These are phyloP conservation scores for Plutella xylostella DNA, from an alignment of 2,888 invertebrate genomes.

Conservation along the genomic window DNA sequence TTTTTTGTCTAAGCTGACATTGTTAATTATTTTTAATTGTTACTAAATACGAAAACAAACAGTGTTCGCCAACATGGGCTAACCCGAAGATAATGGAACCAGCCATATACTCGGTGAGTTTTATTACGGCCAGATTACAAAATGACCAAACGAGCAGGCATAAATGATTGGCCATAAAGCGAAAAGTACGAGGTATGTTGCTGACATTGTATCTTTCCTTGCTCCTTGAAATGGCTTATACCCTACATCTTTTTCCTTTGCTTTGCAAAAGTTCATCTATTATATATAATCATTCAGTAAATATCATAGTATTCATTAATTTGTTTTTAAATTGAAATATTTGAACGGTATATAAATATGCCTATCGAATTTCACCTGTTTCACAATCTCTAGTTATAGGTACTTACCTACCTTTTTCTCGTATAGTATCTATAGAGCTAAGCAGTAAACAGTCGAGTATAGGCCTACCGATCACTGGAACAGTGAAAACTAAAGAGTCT, in stretches of 20 bases:
- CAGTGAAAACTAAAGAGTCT: slow-evolving; percentile 13
- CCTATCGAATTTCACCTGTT: no score
- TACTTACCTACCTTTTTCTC: no score
- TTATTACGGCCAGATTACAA: slow-evolving; percentile 54
- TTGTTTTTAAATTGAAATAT: no score
- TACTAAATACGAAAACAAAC: slow-evolving; percentile 1
- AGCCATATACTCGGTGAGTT: slow-evolving; percentile 45
- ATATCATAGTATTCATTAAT: no score
- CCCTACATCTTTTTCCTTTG: no score
- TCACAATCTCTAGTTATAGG: no score
- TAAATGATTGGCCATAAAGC: slow-evolving; percentile 55
- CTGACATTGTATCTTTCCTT: slow-evolving; percentile 38
- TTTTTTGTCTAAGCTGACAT: no score
- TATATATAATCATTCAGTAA: no score
- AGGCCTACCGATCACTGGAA: slow-evolving; percentile 20
- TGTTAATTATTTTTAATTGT: slow-evolving; percentile 9
- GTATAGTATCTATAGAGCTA: slow-evolving; percentile 17
- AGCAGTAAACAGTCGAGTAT: slow-evolving; percentile 24
- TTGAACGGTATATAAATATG: no score
- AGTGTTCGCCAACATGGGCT: slow-evolving; percentile 25
- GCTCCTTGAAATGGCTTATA: slow-evolving; percentile 7
- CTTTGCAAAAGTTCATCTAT: no score
- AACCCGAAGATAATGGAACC: slow-evolving; percentile 36
- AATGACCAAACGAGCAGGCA: slow-evolving; percentile 44
- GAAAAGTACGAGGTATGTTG: slow-evolving; percentile 31